These are phyloP conservation scores for Temnothorax rugatulus DNA, from an alignment of 2,888 invertebrate species.

Conservation along the genomic window DNA sequence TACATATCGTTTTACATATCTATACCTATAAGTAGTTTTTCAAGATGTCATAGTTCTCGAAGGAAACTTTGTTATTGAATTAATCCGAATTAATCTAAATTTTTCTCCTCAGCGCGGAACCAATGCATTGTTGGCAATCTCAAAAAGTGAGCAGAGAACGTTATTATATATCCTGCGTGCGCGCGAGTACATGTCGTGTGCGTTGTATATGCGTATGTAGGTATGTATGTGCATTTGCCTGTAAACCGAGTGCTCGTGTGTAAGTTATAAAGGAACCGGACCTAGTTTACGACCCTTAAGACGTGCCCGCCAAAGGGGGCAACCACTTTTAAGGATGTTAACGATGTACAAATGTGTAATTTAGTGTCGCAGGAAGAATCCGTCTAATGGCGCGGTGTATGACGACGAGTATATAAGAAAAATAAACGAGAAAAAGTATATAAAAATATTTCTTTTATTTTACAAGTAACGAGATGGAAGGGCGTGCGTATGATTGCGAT, in stretches of 20 bases:
- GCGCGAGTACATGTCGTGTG: constrained; percentile 50
- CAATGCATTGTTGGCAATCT: constrained; percentile 38
- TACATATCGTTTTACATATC: constrained; percentile 27
- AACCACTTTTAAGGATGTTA: constrained; percentile 73
- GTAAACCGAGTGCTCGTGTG: constrained; percentile 39
- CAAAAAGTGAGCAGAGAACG: constrained; percentile 39
- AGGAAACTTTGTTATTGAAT: constrained; percentile 19
- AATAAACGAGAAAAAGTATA: constrained; percentile 52
- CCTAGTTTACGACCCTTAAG: constrained; percentile 54
- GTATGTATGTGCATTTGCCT: constrained; percentile 53
- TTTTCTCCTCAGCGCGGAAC: neutral
- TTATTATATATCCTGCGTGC: constrained; percentile 44
- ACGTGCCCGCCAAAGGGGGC: constrained; percentile 37
- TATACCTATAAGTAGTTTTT: neutral
- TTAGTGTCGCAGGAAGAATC: constrained; percentile 77
- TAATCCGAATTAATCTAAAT: constrained; percentile 22
- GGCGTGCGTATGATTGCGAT: constrained; percentile 66
- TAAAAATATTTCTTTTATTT: constrained; percentile 73
- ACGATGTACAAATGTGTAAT: constrained; percentile 82
- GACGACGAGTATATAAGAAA: constrained; percentile 58
- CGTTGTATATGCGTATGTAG: constrained; percentile 29
- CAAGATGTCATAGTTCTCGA: constrained; percentile 4
- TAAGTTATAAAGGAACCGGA: constrained; percentile 42
- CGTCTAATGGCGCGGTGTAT: constrained; percentile 69
- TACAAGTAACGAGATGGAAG: constrained; percentile 61